A percentile compares a stretch with the other conserved stretches of the same genome.
Evolutionary conservation across 1,140 invertebrate species (phyloP).

Genomic region (Drosophila sechellia): DNA sequence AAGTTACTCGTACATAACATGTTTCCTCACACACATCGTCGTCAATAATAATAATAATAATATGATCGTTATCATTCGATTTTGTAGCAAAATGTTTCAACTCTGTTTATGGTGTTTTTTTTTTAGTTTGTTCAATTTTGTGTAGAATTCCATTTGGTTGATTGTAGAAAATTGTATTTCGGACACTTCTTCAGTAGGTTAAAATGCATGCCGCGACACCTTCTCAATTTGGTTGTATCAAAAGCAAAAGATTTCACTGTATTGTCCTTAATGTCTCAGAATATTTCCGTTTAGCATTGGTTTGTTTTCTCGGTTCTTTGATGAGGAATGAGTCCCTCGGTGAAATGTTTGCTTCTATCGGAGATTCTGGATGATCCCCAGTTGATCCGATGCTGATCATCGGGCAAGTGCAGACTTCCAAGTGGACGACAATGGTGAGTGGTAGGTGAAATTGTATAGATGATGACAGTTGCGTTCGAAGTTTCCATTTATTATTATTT

Average conservation of each 20-base stretch:
- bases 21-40: constrained; percentile 18
- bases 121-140: constrained; percentile 42
- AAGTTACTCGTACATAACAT: constrained; percentile 25
- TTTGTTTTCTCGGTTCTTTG: constrained; percentile 23
- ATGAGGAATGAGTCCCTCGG: constrained; percentile 36
- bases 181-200: constrained; percentile 56
- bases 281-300: constrained; percentile 65
- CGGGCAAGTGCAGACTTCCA: constrained; percentile 13
- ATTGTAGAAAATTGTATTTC: constrained; percentile 79
- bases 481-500: constrained; percentile 14
- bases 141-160: constrained; percentile 55
- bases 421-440: constrained; percentile 68
- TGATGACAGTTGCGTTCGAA: constrained; percentile 33
- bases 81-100: constrained; percentile 75
- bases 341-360: constrained; percentile 34
- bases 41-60: constrained; percentile 38
- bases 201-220: constrained; percentile 44
- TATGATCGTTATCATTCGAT: constrained; percentile 64
- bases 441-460: constrained; percentile 36
- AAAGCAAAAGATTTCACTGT: constrained; percentile 76
- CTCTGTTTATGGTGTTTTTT: constrained; percentile 28
- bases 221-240: constrained; percentile 60
- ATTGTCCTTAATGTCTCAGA: constrained; percentile 83
- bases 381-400: not conserved
- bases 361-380: constrained; percentile 12